Conservation (phyloP, 2,113 vertebrate species). For the Vulpes vulpes region DNA sequence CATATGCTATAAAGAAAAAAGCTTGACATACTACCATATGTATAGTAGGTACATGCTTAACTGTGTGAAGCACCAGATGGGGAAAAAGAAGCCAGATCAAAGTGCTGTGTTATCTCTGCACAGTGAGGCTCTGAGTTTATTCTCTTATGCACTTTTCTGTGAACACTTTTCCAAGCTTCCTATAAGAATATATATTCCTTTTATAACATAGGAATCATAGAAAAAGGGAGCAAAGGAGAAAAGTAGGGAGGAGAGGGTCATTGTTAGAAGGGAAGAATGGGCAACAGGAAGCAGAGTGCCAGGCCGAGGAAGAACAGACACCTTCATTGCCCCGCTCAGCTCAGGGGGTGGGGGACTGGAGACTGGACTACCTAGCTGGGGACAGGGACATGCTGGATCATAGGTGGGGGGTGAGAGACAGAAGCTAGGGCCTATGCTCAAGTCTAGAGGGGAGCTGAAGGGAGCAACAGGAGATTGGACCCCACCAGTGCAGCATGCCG, state of each 20-base stretch:
- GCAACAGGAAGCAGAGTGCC: not conserved
- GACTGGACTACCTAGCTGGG: too few relatives aligned
- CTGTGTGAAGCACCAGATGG: not conserved
- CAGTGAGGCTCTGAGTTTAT: not conserved
- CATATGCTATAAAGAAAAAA: not conserved
- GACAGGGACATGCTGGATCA: not conserved
- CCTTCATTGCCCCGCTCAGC: not conserved
- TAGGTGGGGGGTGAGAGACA: accelerated
- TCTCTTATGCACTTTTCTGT: not conserved
- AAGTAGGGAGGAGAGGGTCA: not conserved
- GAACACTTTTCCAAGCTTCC: not conserved
- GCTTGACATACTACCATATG: accelerated
- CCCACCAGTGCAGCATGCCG: not conserved
- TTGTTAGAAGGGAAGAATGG: not conserved
- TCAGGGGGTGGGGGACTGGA: not conserved
- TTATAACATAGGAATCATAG: not conserved
- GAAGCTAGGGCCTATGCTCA: not conserved
- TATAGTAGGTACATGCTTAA: not conserved
- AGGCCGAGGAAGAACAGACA: not conserved
- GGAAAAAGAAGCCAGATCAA: not conserved
- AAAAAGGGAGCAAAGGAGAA: not conserved
- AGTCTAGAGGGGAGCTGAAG: not conserved
- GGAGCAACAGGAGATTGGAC: not conserved
- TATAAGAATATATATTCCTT: not conserved
- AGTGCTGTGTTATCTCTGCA: accelerated